A percentile compares a stretch with the other conserved stretches of the same genome.
Conservation (phyloP, 1,140 invertebrate species). For the Formica exsecta region DNA sequence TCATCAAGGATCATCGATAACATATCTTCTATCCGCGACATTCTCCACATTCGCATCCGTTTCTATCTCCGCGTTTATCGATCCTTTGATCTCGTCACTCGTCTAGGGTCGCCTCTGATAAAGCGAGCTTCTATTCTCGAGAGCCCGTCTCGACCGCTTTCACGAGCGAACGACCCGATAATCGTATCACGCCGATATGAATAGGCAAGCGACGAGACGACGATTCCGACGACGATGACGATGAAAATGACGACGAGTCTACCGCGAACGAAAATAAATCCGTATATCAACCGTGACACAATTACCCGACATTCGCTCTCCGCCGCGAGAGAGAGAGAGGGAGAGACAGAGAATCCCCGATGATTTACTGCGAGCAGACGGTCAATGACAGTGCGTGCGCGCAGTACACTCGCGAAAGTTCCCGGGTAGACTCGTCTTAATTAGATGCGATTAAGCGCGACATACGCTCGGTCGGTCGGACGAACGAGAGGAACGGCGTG, state of each 20-base stretch:
- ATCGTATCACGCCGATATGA: not conserved
- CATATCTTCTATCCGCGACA: not conserved
- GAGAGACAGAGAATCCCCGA: conserved; percentile 3
- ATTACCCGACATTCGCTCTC: conserved; percentile 49
- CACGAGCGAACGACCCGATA: conserved; percentile 1
- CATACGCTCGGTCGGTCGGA: conserved; percentile 5
- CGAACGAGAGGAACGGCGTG: not conserved
- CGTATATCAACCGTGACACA: conserved; percentile 65
- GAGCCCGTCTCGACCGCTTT: not conserved
- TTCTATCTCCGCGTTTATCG: not conserved
- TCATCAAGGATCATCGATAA: not conserved
- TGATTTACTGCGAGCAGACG: conserved; percentile 70
- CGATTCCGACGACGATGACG: not conserved
- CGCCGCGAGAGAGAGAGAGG: not conserved
- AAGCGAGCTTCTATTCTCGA: conserved; percentile 11
- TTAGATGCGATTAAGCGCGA: conserved; percentile 74
- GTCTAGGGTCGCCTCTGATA: not conserved
- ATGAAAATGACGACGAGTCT: not conserved
- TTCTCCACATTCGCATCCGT: not conserved
- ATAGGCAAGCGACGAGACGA: not conserved
- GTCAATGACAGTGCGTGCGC: conserved; percentile 71
- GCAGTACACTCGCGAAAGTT: conserved; percentile 2
- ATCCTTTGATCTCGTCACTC: conserved; percentile 10
- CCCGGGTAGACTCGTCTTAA: conserved; percentile 70
- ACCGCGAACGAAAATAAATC: conserved; percentile 67